A percentile compares a stretch with the other conserved stretches of the same genome.
phyloP scores from a whole-genome alignment of 2,113 vertebrate species.

The Dissostichus mawsoni region DNA sequence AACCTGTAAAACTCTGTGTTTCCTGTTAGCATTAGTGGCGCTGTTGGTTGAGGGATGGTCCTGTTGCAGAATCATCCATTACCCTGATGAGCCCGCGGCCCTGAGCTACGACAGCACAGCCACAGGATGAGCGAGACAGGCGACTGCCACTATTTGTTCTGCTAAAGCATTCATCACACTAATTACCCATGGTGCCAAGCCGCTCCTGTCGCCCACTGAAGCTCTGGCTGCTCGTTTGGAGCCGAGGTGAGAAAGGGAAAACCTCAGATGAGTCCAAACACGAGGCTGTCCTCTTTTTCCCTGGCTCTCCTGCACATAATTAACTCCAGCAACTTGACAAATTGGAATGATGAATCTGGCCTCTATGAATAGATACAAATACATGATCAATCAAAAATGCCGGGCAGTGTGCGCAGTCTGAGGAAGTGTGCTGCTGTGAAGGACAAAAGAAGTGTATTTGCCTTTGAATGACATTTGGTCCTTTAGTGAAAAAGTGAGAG shows the following conservation, averaged over 20 bases:
- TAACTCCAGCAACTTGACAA: constrained; percentile 96
- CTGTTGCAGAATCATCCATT: constrained; percentile 81
- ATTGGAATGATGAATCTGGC: constrained; percentile 98
- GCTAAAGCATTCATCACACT: constrained; percentile 93
- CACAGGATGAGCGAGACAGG: constrained; percentile 84
- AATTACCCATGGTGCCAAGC: constrained; percentile 90
- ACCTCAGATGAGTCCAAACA: constrained; percentile 91
- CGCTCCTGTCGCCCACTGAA: constrained; percentile 83
- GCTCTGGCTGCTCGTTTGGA: constrained; percentile 88
- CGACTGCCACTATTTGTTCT: constrained; percentile 82
- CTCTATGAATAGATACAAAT: constrained; percentile 92
- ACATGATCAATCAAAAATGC: constrained; percentile 94
- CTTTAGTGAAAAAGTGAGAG: constrained; percentile 26
- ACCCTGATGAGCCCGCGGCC: constrained; percentile 87
- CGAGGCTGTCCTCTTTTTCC: constrained; percentile 81
- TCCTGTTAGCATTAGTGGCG: constrained; percentile 34
- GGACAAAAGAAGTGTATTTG: constrained; percentile 64
- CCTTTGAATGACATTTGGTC: constrained; percentile 87
- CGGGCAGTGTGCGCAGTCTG: constrained; percentile 78
- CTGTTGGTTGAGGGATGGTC: constrained; percentile 83
- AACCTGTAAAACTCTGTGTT: constrained; percentile 16
- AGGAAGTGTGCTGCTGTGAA: constrained; percentile 87
- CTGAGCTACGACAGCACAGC: constrained; percentile 77
- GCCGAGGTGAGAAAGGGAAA: constrained; percentile 87
- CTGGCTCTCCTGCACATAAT: constrained; percentile 88